Conservation (phyloP, 2,888 invertebrate genomes). For the Clostera curtula region DNA sequence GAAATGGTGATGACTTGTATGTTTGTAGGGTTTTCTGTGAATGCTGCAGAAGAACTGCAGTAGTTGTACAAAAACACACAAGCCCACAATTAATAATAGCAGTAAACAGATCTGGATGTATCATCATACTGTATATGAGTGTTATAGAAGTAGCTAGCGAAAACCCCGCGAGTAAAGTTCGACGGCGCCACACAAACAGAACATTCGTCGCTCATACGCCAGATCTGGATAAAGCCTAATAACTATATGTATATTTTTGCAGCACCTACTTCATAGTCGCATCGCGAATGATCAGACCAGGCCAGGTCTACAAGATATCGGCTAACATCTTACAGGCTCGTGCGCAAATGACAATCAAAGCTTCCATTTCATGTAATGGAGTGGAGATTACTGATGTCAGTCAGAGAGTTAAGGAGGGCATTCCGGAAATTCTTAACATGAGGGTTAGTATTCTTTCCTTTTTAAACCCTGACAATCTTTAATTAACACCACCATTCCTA, state of each 20-base stretch:
- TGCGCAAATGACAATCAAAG: slow-evolving; percentile 87
- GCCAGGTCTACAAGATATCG: slow-evolving; percentile 91
- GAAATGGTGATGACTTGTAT: no score
- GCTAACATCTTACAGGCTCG: slow-evolving; percentile 88
- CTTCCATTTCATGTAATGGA: slow-evolving; percentile 92
- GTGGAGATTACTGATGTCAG: slow-evolving; percentile 91
- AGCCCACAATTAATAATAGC: no score
- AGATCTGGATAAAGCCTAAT: no score
- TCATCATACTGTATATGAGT: no score
- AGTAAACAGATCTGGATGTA: no score
- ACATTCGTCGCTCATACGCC: no score
- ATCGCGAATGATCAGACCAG: slow-evolving; percentile 92
- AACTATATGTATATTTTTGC: slow-evolving; percentile 11
- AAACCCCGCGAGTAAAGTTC: no score
- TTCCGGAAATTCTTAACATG: slow-evolving; percentile 93
- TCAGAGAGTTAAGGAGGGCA: slow-evolving; percentile 87
- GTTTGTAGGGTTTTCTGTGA: no score
- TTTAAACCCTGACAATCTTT: background rate
- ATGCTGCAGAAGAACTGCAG: no score
- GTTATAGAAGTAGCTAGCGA: no score
- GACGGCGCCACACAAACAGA: no score
- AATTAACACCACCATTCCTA: background rate
- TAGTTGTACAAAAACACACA: no score
- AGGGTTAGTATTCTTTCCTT: slow-evolving; percentile 69
- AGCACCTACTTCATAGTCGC: slow-evolving; percentile 96